Evolutionary conservation across 2,888 invertebrate genomes (phyloP), one percentile per base, ranked within the genome.

Genomic region (Diadegma fenestrale): DNA sequence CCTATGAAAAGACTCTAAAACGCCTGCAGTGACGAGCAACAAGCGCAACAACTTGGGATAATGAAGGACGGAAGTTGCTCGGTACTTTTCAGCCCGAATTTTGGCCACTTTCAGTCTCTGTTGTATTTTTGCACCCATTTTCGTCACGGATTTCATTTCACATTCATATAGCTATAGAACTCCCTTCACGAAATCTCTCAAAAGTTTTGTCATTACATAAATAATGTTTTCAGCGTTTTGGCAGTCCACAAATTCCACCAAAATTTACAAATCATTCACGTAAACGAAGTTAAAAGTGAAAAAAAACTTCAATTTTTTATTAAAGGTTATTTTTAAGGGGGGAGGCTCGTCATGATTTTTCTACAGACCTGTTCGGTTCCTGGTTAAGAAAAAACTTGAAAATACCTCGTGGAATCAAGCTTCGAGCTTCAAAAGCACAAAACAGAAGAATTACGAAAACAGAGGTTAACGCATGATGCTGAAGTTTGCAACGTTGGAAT

Each of bases 51-150:
- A 63, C 64, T 64, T 45, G 66, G 30, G 51, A 79, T 58, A 84
- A 81, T 64, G 73, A 79, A 75, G 78, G 80, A 78, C 51, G 79
- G 76, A 81, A 75, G 84, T 73, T 66, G 45, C 33, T 73, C 64
- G 69, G 79, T 73, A 37, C 64, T 30, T 63, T 76, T 61, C 64
- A 71, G 72, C 80, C 86, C 72, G 84, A 84, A 64, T 51, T 86
- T 86, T 84, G 82, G 86, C 86, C 84, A 84, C 86, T 84, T 73
- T 83, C 75, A 19, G 51, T 61, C 37, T 66, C 80, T 75, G 45
- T 68, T 80, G 12, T 68, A 54, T 83, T 79, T 72, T 79, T 54
- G 58, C 58, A 48, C 33, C n/a, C 19, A 58, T 66, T 83, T 79
- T 68, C 84, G 84, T 76, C 84, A 75, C 80, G 80, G 54, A 58